phyloP scores from a whole-genome alignment of 1,140 invertebrate genomes.

The Drosophila aff. region DNA sequence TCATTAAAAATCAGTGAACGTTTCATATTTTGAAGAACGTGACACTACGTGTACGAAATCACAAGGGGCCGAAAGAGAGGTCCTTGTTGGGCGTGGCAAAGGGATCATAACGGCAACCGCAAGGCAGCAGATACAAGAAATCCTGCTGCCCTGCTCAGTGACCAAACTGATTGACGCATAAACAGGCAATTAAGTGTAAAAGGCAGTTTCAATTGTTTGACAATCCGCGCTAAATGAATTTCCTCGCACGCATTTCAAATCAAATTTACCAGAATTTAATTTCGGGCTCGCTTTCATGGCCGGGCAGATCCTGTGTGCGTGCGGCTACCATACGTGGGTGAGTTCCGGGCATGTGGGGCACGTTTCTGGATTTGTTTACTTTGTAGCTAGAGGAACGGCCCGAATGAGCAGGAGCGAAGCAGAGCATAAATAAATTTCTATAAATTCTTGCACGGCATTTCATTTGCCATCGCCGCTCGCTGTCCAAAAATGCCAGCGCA shows the following conservation, averaged over 20 bases:
- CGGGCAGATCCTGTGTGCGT: slow-evolving; percentile 55
- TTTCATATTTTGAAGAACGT: slow-evolving; percentile 84
- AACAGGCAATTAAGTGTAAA: slow-evolving; percentile 76
- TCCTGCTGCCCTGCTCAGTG: slow-evolving; percentile 16
- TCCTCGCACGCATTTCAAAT: slow-evolving; percentile 78
- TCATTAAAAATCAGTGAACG: slow-evolving; percentile 83
- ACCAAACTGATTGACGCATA: slow-evolving; percentile 75
- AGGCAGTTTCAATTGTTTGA: slow-evolving; percentile 69
- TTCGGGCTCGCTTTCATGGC: slow-evolving; percentile 72
- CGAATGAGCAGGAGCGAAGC: background rate
- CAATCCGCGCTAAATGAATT: slow-evolving; percentile 73
- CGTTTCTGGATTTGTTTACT: slow-evolving; percentile 79
- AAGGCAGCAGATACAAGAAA: slow-evolving; percentile 10
- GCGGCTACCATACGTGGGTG: slow-evolving; percentile 20
- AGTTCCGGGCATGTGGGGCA: slow-evolving; percentile 60
- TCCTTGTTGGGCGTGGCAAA: slow-evolving; percentile 12
- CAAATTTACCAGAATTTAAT: slow-evolving; percentile 80
- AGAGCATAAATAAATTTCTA: slow-evolving; percentile 80
- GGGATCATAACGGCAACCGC: slow-evolving; percentile 54
- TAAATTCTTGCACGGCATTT: slow-evolving; percentile 83
- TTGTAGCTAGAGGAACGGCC: slow-evolving; percentile 56
- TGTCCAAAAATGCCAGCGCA: slow-evolving; percentile 76
- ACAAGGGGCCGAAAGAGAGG: slow-evolving; percentile 32
- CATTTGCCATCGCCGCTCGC: slow-evolving; percentile 61
- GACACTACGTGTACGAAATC: slow-evolving; percentile 71